phyloP scores from a whole-genome alignment of 2,797 vertebrate species.

The Thunnus albacares region DNA sequence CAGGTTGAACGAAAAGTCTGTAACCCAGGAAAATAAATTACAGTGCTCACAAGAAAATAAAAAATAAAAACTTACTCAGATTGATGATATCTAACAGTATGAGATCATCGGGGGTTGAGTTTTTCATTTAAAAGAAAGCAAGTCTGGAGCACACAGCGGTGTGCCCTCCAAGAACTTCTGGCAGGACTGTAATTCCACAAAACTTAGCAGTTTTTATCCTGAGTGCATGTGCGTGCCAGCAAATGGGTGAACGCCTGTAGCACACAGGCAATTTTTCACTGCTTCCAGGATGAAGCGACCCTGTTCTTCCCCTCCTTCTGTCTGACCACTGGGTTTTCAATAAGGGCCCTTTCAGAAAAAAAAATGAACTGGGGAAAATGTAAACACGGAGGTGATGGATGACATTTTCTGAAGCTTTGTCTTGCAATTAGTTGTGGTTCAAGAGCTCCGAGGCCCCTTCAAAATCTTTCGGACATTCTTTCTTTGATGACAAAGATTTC shows the following conservation, averaged over 20 bases:
- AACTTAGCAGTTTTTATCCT: conserved; percentile 25
- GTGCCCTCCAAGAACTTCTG: conserved; percentile 43
- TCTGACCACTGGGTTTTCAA: conserved; percentile 46
- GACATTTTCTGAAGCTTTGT: conserved; percentile 64
- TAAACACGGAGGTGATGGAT: conserved; percentile 69
- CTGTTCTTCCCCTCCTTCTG: conserved; percentile 30
- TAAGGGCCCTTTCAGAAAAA: conserved; percentile 34
- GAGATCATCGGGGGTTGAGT: conserved; percentile 54
- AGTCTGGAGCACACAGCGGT: conserved; percentile 21
- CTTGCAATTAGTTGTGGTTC: conserved; percentile 72
- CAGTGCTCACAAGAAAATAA: conserved; percentile 13
- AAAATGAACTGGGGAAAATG: conserved; percentile 53
- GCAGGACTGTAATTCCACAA: conserved; percentile 34
- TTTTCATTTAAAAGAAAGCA: conserved; percentile 62
- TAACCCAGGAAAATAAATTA: conserved; percentile 38
- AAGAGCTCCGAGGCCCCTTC: conserved; percentile 33
- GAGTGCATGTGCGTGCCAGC: conserved; percentile 23
- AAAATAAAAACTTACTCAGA: conserved; percentile 29
- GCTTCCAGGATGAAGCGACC: conserved; percentile 38
- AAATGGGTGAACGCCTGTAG: conserved; percentile 31
- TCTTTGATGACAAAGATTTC: conserved; percentile 50
- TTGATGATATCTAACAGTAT: conserved; percentile 31
- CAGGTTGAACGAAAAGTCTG: conserved; percentile 18
- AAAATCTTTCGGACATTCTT: background rate
- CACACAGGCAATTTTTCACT: conserved; percentile 46